Base-by-base conservation (phyloP, 1,140 invertebrate genomes). In the Monomorium pharaonis region DNA sequence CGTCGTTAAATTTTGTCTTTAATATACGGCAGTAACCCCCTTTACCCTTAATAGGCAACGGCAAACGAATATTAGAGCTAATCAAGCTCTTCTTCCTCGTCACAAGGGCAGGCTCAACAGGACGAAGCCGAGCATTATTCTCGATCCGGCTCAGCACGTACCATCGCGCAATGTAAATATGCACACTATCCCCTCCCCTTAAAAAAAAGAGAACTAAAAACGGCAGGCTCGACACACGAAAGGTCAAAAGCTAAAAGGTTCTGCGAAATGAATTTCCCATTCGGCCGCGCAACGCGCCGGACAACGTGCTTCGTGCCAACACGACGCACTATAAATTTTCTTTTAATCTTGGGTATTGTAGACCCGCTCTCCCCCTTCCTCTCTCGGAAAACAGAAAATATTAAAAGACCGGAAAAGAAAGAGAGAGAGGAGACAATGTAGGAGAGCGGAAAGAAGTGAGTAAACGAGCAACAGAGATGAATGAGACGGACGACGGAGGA, bases 261-360 rank as follows among this genome's bases (percentile, higher is more conserved):
- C 84, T 78, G 83, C 60, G 88, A 92, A 92, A 93, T 92, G 90
- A 92, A 93, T 92, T 67, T 86, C 85, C 87, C 81, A 89, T 92
- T 92, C 87, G 88, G 75, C 85, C 84, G 75, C 63, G 86, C 75
- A 60, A 75, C 58, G 44, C 78, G 30, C 78, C 49, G 67, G 77
- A 76, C 84, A 44, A 49, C 62, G 70, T 51, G 75, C 21, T 75
- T 58, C 69, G 49, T 60, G 54, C 47, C 80, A 60, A 27, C 70
- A 69, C 80, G 67, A 91, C 83, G 90, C 89, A 90, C 90, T 91
- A 92, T 93, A 93, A 92, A 93, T 93, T 93, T 92, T 92, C 92
- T 93, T 93, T 93, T 93, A 93, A 93, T 93, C 93, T 93, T 87
- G 80, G 88, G 85, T 77, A 90, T 90, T 90, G 90, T 89, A 84